Conservation (phyloP, 2,888 invertebrate genomes). For the Emmelina monodactyla region DNA sequence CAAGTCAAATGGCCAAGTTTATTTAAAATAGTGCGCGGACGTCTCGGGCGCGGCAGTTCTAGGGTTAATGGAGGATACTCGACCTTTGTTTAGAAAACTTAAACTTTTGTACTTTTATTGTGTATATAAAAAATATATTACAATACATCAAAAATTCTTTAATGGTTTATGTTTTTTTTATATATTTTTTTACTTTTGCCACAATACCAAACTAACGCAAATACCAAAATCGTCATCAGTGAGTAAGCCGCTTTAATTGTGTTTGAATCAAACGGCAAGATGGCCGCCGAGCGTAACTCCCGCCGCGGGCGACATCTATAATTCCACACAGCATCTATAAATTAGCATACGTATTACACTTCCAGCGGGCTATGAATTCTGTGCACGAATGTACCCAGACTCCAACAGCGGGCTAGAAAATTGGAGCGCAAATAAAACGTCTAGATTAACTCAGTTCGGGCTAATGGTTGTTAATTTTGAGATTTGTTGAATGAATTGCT, state of each 20-base stretch:
- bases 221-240: no score
- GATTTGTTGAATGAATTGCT: no score
- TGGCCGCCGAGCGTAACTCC: conserved; percentile 51
- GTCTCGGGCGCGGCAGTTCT: conserved; percentile 5
- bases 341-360: conserved; percentile 64
- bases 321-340: conserved; percentile 54
- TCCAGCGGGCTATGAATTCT: conserved; percentile 36
- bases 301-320: conserved; percentile 56
- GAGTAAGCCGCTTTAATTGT: conserved; percentile 44
- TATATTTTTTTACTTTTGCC: no score
- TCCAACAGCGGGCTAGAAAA: no score
- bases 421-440: no score
- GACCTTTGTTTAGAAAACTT: neutral
- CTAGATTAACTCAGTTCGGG: no score
- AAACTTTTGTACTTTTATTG: no score
- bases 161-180: no score
- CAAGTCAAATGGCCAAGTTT: conserved; percentile 24
- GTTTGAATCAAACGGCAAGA: conserved; percentile 44
- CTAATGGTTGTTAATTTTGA: no score
- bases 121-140: no score
- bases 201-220: no score
- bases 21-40: conserved; percentile 20
- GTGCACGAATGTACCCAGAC: conserved; percentile 34
- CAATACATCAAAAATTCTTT: no score
- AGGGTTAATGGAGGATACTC: conserved; percentile 1